Base-by-base conservation (phyloP, 2,888 invertebrate genomes). In the Eutolmus rufibarbis region DNA sequence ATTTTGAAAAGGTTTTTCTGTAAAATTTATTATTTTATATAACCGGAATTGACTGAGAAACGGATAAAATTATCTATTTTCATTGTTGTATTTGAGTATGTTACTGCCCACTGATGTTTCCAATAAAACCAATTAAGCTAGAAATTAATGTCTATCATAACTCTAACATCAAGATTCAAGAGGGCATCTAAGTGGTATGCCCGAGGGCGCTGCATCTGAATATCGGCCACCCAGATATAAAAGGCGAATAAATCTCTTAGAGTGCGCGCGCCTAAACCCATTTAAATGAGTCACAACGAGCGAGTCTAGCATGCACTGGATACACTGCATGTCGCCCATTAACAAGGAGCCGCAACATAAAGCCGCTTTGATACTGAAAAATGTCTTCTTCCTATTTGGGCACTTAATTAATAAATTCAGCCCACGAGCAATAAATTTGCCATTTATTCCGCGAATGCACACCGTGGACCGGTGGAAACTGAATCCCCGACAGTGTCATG, bases 381-480 rank as follows among this genome's bases (percentile, higher is more conserved):
- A 82, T 82, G 66, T 57, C 82, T 82, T 57, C 66, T 82, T 82
- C 82, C 82, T 23, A 82, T 82, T 82, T 66, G 37, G 57, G 57
- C 9, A 66, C 23, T 82, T 82, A 82, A 82, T 82, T 82, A 82
- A 82, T 82, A 82, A 82, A 82, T 82, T 82, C 82, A 57, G 19
- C 82, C 82, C 82, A 82, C 82, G 66, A 82, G 66, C 82, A 82
- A 37, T 66, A 66, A 82, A 66, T 82, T 82, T 66, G 34, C 82
- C 82, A 79, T 79, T 56, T 79, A 79, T 40, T 82, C 34, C 37
- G 82, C 66, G 23, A 56, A 51, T 51, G 79, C 51, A 31, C 31
- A 28, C 51, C 28, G 14, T 14, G 9, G 0, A 66, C 79, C 51
- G 51, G 46, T 79, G 16, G 79, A 79, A 79, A 79, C 51, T 79